Percentiles rank a stretch among this genome's conserved stretches.
phyloP scores from a whole-genome alignment of 2,797 vertebrate genomes.

The Epinephelus malabaricus region DNA sequence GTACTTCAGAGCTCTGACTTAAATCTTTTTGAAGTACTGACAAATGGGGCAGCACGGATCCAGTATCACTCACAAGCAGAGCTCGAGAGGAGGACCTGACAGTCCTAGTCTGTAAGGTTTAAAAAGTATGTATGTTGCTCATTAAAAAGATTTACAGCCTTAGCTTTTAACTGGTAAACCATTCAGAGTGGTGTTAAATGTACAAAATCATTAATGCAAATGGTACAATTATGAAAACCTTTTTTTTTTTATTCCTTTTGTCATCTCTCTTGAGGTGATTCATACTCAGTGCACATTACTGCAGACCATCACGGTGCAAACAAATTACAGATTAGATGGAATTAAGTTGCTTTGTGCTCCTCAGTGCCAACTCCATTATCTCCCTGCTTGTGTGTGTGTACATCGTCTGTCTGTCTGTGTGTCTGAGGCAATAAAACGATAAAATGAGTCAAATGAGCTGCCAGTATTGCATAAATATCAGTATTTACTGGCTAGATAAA shows the following conservation, averaged over 20 bases:
- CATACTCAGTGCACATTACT: background rate
- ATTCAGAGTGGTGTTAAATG: background rate
- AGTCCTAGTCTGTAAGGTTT: background rate
- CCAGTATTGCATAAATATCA: background rate
- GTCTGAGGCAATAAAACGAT: background rate
- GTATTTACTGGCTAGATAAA: slow-evolving; percentile 3
- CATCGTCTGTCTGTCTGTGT: background rate
- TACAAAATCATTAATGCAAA: background rate
- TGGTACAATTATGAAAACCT: background rate
- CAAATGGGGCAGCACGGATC: background rate
- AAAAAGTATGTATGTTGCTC: background rate
- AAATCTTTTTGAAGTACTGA: slow-evolving; percentile 12
- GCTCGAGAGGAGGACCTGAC: background rate
- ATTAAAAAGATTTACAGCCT: background rate
- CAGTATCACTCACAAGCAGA: slow-evolving; percentile 11
- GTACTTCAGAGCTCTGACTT: background rate
- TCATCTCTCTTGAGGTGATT: background rate
- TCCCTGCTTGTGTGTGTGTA: slow-evolving; percentile 7
- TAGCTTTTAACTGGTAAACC: background rate
- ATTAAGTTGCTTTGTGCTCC: background rate
- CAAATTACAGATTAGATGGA: slow-evolving; percentile 17
- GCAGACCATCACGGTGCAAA: slow-evolving; percentile 1
- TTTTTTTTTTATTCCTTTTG: background rate
- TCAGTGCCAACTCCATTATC: slow-evolving; percentile 5
- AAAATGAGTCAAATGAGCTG: slow-evolving; percentile 1